Evolutionary conservation across 2,888 invertebrate genomes (phyloP).

Genomic region (Willowsia nigromaculata): DNA sequence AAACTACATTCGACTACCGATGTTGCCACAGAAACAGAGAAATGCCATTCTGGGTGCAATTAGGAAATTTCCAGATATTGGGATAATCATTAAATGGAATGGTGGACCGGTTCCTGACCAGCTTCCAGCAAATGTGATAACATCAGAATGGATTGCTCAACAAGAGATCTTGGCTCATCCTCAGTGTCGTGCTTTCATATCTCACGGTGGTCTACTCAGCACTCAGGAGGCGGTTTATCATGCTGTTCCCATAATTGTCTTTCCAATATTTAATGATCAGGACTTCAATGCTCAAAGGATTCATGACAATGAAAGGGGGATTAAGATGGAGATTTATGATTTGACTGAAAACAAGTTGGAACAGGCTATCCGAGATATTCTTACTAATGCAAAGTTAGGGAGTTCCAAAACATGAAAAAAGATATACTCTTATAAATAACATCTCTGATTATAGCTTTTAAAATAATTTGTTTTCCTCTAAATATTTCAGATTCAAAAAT

Average conservation of each 20-base stretch:
- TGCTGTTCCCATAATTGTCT: conserved; percentile 62
- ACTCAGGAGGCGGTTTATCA: conserved; percentile 72
- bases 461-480: too few relatives aligned
- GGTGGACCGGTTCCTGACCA: conserved; percentile 52
- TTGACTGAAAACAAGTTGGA: conserved; percentile 59
- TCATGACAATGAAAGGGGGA: conserved; percentile 61
- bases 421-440: too few relatives aligned
- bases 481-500: conserved; percentile 68
- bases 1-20: conserved; percentile 70
- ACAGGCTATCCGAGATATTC: conserved; percentile 48
- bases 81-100: conserved; percentile 71
- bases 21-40: conserved; percentile 40
- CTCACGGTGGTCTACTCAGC: conserved; percentile 71
- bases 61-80: conserved; percentile 46
- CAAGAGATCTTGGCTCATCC: conserved; percentile 66
- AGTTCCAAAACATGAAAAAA: too few relatives aligned
- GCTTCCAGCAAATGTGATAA: conserved; percentile 51
- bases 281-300: conserved; percentile 72
- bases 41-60: conserved; percentile 67
- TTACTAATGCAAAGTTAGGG: conserved; percentile 36
- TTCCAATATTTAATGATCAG: conserved; percentile 73
- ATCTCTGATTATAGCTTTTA: neutral
- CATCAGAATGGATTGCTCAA: conserved; percentile 63
- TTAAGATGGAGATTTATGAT: conserved; percentile 67
- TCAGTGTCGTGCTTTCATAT: conserved; percentile 70